Base-by-base conservation (phyloP, 2,797 vertebrate genomes). In the Circus cinereus region DNA sequence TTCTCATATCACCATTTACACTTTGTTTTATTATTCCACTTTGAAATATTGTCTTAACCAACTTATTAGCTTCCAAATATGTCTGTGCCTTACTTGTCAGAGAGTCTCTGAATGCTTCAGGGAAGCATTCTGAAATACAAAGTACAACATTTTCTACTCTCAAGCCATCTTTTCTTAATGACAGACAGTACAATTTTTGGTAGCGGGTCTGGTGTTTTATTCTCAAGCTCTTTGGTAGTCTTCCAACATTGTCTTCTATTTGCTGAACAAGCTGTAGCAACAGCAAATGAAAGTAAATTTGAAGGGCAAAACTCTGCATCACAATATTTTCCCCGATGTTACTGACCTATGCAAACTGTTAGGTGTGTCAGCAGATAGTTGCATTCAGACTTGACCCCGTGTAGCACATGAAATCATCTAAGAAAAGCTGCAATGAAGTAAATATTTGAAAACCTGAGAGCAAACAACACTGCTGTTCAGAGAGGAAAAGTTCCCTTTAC, bases 361-460 rank as follows among this genome's bases (percentile, higher is more conserved):
- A 59, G 36, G 83, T 74, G 34, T 69, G 64, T 91, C 89, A 93
- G 89, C 82, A 96, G 70, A 93, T 60, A 88, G 27, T 42, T 64
- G 5, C 60, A 51, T 83, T 70, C 26, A 48, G 30, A 45, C 34
- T 95, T 93, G 91, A 95, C 88, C 34, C 29, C 4, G 21, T 32
- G 26, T 59, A 85, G 43, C n/a, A 42, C 24, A 74, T 53, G 17
- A 92, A 56, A 60, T 83, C 18, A 56, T 51, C 56, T 67, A 74
- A 91, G 51, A 85, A 91, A 88, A 91, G 36, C 12, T 34, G 16
- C 26, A 57, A 2, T 51, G 10, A 93, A 69, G 36, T 65, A 94
- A 79, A 96, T 80, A 91, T 74, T 89, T 94, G 50, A 80, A 93
- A 95, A 91, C 56, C 62, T 64, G 26, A 94, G 54, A 38, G 10